Percentiles rank a stretch among this genome's conserved stretches.
Conservation (phyloP, 2,797 vertebrate species). For the Delichon dasypus region DNA sequence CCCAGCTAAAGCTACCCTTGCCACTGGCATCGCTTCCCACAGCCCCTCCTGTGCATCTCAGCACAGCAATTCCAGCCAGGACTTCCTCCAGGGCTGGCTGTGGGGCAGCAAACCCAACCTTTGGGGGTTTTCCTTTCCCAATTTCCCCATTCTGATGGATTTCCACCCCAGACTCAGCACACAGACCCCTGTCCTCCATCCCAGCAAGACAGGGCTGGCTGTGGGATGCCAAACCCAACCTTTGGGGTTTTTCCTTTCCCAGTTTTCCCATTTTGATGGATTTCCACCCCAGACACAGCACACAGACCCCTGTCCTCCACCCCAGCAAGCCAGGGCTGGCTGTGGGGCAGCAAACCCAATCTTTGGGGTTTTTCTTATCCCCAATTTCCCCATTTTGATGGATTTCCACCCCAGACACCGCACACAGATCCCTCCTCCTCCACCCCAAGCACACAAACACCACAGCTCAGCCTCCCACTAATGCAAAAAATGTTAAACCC, state of each 20-base stretch:
- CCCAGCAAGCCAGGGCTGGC: neutral
- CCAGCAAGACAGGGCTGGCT: neutral
- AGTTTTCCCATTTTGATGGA: neutral
- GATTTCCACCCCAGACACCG: neutral
- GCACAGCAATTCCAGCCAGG: neutral
- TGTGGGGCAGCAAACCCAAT: neutral
- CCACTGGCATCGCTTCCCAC: neutral
- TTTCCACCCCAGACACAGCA: neutral
- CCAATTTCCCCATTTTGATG: neutral
- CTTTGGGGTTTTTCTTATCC: neutral
- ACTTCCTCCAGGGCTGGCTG: neutral
- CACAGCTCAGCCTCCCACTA: conserved; percentile 9
- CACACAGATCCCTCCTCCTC: no score
- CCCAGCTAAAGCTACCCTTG: neutral
- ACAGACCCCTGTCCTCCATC: no score
- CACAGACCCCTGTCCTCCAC: neutral
- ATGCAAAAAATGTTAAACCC: neutral
- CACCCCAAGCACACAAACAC: neutral
- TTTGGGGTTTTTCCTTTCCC: neutral
- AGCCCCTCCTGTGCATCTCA: neutral
- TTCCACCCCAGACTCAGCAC: no score
- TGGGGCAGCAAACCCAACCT: neutral
- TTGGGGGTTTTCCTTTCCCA: no score
- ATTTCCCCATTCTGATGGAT: no score
- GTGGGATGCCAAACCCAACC: no score